Conservation (phyloP, 2,888 invertebrate genomes). For the Chymomyza procnemis region DNA sequence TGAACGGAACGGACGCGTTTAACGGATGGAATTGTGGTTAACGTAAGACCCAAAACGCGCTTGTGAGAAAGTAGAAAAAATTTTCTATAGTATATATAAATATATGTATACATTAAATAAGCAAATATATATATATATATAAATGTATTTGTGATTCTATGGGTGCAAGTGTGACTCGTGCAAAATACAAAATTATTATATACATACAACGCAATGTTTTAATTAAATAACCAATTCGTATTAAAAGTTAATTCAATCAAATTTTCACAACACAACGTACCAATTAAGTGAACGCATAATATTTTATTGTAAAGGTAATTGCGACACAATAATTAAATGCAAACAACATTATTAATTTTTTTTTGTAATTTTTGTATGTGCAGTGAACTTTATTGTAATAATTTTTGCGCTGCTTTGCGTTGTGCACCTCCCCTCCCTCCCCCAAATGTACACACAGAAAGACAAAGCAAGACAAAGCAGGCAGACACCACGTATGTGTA, state of each 20-base stretch:
- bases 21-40: conserved; percentile 45
- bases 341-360: background rate
- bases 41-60: conserved; percentile 51
- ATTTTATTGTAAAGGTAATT: conserved; percentile 12
- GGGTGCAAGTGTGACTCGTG: conserved; percentile 33
- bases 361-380: background rate
- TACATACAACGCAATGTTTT: conserved; percentile 37
- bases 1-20: conserved; percentile 48
- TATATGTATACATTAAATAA: conserved; percentile 38
- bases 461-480: background rate
- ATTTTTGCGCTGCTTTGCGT: conserved; percentile 10
- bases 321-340: conserved; percentile 1
- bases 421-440: no score
- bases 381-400: background rate
- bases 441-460: conserved; percentile 11
- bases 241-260: background rate
- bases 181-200: conserved; percentile 48
- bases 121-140: conserved; percentile 46
- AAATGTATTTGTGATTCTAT: conserved; percentile 27
- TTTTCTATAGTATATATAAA: conserved; percentile 24
- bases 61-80: conserved; percentile 56
- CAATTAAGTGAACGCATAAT: background rate
- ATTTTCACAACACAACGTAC: background rate
- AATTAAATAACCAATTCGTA: background rate
- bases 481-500: background rate